Conservation (phyloP, 2,797 vertebrate genomes). For the Dromococcyx pavoninus region DNA sequence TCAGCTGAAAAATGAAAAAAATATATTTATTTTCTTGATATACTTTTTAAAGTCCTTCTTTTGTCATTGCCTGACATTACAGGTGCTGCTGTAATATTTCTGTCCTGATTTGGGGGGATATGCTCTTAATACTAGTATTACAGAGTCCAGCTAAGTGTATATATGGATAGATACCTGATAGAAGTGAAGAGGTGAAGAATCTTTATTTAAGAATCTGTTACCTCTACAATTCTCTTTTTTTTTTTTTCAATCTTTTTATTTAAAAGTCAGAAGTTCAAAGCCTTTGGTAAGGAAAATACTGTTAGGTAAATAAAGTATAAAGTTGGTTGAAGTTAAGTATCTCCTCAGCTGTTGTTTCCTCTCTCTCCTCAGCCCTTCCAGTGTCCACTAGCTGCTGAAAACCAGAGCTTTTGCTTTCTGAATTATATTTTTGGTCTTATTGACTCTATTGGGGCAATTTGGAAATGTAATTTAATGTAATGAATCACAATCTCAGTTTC, state of each 20-base stretch:
- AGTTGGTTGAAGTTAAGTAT: neutral
- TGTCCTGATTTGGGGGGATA: neutral
- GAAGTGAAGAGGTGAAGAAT: neutral
- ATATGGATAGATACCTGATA: neutral
- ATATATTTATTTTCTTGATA: neutral
- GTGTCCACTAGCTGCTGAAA: neutral
- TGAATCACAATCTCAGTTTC: slow-evolving; percentile 12
- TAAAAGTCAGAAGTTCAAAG: neutral
- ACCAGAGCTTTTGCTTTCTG: neutral
- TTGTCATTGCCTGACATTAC: neutral
- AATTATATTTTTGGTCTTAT: neutral
- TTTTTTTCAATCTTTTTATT: neutral
- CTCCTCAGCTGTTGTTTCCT: neutral
- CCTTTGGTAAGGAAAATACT: neutral
- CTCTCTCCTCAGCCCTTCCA: neutral
- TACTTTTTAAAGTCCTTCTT: neutral
- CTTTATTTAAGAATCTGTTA: neutral
- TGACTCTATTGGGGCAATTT: neutral
- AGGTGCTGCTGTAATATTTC: neutral
- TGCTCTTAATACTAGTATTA: neutral
- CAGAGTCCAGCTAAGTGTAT: neutral
- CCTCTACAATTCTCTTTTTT: neutral
- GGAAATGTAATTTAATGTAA: neutral
- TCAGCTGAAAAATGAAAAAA: neutral
- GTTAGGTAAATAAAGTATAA: neutral